Percentiles rank a stretch among this genome's conserved stretches.
phyloP scores from a whole-genome alignment of 2,797 vertebrate genomes.

The Fratercula arctica region DNA sequence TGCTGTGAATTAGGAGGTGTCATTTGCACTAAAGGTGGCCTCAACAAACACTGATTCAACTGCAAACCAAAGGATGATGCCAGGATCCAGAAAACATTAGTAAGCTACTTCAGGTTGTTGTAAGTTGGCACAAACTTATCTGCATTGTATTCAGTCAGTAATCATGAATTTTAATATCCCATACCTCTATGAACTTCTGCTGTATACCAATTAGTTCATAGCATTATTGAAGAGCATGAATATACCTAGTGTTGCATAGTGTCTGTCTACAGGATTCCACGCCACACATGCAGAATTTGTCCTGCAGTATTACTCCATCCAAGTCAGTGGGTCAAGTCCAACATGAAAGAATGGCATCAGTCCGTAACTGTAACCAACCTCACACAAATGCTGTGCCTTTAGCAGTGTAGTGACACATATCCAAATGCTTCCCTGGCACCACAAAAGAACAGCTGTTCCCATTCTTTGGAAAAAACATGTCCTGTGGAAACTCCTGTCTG shows the following conservation, averaged over 20 bases:
- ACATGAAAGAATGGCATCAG: background rate
- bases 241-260: background rate
- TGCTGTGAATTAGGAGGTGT: background rate
- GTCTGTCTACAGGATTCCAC: background rate
- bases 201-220: background rate
- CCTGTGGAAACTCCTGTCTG: background rate
- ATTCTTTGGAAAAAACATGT: background rate
- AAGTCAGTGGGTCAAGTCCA: background rate
- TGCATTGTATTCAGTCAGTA: background rate
- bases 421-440: background rate
- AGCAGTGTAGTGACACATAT: background rate
- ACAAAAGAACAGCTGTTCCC: background rate
- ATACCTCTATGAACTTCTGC: background rate
- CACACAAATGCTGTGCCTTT: background rate
- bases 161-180: background rate
- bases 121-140: background rate
- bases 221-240: background rate
- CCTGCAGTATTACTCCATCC: background rate
- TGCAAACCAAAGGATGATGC: background rate
- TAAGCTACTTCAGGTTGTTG: background rate
- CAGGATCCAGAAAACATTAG: background rate
- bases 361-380: background rate
- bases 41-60: background rate
- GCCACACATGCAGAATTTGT: background rate
- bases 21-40: background rate